A percentile compares a stretch with the other conserved stretches of the same genome.
phyloP scores from a whole-genome alignment of 2,113 vertebrate genomes.

The Excalfactoria chinensis region DNA sequence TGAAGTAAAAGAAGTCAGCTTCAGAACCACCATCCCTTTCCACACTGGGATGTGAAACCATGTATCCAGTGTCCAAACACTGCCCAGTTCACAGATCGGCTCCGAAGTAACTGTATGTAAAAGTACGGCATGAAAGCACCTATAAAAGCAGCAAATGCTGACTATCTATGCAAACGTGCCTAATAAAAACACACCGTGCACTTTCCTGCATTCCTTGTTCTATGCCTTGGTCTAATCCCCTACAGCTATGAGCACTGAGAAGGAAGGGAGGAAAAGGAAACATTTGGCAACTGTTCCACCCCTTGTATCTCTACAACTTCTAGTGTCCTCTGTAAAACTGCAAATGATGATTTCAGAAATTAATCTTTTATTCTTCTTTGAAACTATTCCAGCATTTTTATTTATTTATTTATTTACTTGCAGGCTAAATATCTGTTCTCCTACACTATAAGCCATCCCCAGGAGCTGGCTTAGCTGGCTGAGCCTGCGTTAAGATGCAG shows the following conservation, averaged over 20 bases:
- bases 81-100: neutral
- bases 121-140: neutral
- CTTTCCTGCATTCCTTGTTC: neutral
- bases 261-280: neutral
- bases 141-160: neutral
- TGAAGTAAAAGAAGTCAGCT: neutral
- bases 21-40: neutral
- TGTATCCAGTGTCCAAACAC: neutral
- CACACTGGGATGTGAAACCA: fast-evolving
- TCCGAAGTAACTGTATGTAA: neutral
- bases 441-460: neutral
- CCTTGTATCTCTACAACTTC: neutral
- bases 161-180: too few relatives aligned
- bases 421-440: neutral
- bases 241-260: neutral
- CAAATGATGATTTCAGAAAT: neutral
- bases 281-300: neutral
- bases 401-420: too few relatives aligned
- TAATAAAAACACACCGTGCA: fast-evolving
- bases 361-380: neutral
- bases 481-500: neutral
- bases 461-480: neutral
- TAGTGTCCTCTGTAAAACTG: neutral
- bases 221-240: neutral
- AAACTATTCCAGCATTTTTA: neutral